Conservation (phyloP, 1,140 invertebrate genomes). For the Eriocheir sinensis region DNA sequence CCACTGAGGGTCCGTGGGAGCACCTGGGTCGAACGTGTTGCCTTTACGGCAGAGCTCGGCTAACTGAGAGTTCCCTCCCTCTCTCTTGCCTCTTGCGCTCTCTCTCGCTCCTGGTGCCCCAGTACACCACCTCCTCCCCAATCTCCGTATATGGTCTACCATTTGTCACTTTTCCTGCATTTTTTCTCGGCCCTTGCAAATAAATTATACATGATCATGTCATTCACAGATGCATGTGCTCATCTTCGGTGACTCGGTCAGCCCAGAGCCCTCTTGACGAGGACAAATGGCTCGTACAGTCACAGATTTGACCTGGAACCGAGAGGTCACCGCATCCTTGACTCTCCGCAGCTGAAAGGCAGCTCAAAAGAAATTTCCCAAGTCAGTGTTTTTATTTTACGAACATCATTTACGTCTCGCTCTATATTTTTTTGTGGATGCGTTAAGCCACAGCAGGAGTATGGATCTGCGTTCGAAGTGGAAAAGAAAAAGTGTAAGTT, state of each 20-base stretch:
- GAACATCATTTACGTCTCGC: conserved; percentile 40
- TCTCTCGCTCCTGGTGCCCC: conserved; percentile 8
- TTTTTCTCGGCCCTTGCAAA: neutral
- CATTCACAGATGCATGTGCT: conserved; percentile 27
- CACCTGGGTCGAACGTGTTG: conserved; percentile 26
- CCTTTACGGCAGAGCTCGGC: neutral
- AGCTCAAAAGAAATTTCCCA: conserved; percentile 54
- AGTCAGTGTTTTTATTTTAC: conserved; percentile 50
- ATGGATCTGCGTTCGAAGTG: neutral
- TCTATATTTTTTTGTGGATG: conserved; percentile 44
- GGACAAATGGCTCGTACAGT: conserved; percentile 56
- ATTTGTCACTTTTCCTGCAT: conserved; percentile 57
- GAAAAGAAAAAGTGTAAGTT: neutral
- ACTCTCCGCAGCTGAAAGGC: conserved; percentile 56
- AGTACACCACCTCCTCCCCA: conserved; percentile 51
- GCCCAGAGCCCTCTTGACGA: neutral
- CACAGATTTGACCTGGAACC: conserved; percentile 67
- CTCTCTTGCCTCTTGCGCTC: conserved; percentile 8
- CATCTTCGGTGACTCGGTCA: neutral
- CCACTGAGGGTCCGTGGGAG: conserved; percentile 13
- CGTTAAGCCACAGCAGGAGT: neutral
- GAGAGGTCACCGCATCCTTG: conserved; percentile 64
- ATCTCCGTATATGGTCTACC: conserved; percentile 48
- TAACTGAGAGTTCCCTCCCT: conserved; percentile 42
- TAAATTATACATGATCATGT: neutral